Conservation (phyloP, 2,888 invertebrate species). For the Uloborus plumipes region DNA sequence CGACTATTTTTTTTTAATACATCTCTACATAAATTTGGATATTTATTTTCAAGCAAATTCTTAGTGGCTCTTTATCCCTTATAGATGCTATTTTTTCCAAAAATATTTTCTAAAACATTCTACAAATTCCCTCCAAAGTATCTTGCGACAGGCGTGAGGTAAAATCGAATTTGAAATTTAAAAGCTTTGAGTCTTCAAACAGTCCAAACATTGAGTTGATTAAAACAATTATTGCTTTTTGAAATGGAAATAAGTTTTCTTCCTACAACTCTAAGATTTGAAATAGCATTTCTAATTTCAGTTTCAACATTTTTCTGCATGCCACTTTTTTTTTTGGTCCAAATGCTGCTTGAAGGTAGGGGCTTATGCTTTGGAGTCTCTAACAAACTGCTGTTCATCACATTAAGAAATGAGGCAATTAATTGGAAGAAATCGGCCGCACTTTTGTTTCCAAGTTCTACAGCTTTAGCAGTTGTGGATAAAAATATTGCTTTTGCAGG, state of each 20-base stretch:
- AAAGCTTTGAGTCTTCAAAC: background rate
- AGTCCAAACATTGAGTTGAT: slow-evolving; percentile 12
- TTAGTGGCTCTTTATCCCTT: too few relatives aligned
- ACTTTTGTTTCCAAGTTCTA: background rate
- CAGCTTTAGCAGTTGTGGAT: background rate
- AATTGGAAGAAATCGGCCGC: background rate
- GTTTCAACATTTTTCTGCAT: too few relatives aligned
- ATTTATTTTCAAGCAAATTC: too few relatives aligned
- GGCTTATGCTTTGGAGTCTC: slow-evolving; percentile 5
- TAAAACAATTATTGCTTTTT: background rate
- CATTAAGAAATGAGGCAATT: background rate
- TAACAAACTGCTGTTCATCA: background rate
- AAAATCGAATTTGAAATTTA: too few relatives aligned
- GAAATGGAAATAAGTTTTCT: slow-evolving; percentile 7
- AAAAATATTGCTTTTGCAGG: slow-evolving; percentile 12
- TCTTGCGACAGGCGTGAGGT: too few relatives aligned
- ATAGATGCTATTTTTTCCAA: too few relatives aligned
- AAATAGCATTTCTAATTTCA: background rate
- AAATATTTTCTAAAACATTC: too few relatives aligned
- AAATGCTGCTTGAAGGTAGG: too few relatives aligned
- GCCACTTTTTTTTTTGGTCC: too few relatives aligned
- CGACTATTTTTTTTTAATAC: too few relatives aligned
- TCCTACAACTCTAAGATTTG: background rate
- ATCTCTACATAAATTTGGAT: too few relatives aligned
- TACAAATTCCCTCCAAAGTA: too few relatives aligned